Conservation (phyloP, 2,888 invertebrate genomes). For the Boloria euphrosyne region DNA sequence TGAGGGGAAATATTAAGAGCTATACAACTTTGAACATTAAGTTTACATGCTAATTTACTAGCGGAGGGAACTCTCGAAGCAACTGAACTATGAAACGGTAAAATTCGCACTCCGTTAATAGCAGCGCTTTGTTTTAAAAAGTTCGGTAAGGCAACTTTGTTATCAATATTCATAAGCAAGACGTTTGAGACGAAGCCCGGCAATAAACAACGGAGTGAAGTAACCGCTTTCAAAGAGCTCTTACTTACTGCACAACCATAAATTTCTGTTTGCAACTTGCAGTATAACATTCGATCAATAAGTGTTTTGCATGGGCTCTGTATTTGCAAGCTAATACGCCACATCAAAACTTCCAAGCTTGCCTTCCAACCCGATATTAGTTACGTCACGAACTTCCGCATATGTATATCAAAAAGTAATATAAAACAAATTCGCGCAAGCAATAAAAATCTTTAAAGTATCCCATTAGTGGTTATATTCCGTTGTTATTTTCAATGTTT, state of each 20-base stretch:
- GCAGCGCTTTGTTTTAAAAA: slow-evolving; percentile 67
- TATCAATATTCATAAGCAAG: slow-evolving; percentile 80
- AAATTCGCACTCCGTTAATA: slow-evolving; percentile 57
- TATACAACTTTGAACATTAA: slow-evolving; percentile 28
- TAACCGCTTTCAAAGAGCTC: slow-evolving; percentile 68
- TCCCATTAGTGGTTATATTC: slow-evolving; percentile 19
- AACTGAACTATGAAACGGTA: slow-evolving; percentile 46
- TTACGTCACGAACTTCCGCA: slow-evolving; percentile 55
- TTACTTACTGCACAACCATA: slow-evolving; percentile 71
- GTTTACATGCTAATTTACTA: slow-evolving; percentile 32
- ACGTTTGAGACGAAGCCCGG: slow-evolving; percentile 68
- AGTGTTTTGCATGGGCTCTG: slow-evolving; percentile 79
- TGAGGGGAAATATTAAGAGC: slow-evolving; percentile 14
- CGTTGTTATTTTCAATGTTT: slow-evolving; percentile 25
- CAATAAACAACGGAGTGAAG: slow-evolving; percentile 73
- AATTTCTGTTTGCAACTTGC: slow-evolving; percentile 81
- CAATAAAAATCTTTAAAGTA: slow-evolving; percentile 2
- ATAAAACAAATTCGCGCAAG: neutral
- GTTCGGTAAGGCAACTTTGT: slow-evolving; percentile 62
- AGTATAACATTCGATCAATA: slow-evolving; percentile 79
- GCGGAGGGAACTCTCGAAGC: slow-evolving; percentile 40
- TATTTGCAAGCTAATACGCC: slow-evolving; percentile 80
- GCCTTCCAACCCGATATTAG: slow-evolving; percentile 65
- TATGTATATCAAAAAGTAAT: neutral
- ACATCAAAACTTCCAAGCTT: slow-evolving; percentile 71